These are phyloP conservation scores for Papilio machaon DNA, from an alignment of 1,140 invertebrate genomes.

Conservation along the genomic window DNA sequence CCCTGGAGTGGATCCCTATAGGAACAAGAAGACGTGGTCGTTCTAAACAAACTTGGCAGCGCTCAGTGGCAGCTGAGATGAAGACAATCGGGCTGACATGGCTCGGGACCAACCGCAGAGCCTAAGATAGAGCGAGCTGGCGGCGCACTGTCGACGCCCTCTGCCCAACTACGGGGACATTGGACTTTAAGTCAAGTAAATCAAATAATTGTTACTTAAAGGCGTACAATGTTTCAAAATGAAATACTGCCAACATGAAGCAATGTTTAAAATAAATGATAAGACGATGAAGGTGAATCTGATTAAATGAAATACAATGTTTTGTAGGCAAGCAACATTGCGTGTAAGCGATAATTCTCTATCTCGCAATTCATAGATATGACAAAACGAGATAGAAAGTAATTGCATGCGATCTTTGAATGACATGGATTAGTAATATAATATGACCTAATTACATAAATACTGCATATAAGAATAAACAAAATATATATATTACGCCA, in stretches of 20 bases:
- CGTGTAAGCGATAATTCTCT: neutral
- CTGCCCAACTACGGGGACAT: too few relatives aligned
- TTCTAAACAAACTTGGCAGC: too few relatives aligned
- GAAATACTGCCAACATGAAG: neutral
- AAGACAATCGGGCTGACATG: too few relatives aligned
- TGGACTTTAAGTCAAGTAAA: too few relatives aligned
- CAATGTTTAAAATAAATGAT: slow-evolving; percentile 1
- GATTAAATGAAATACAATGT: neutral
- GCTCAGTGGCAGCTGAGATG: too few relatives aligned
- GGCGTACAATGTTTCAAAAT: neutral
- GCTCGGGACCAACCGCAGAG: too few relatives aligned
- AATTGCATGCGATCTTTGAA: slow-evolving; percentile 9
- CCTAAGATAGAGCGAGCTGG: too few relatives aligned
- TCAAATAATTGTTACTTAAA: neutral
- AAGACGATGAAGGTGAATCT: slow-evolving; percentile 3
- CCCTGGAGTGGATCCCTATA: too few relatives aligned
- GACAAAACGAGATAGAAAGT: slow-evolving; percentile 3
- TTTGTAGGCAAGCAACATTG: slow-evolving; percentile 9
- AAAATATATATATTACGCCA: neutral
- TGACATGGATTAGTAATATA: neutral
- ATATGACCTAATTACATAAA: neutral
- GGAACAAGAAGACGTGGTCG: too few relatives aligned
- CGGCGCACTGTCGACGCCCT: too few relatives aligned
- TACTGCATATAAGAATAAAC: neutral
- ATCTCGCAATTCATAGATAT: slow-evolving; percentile 1